Evolutionary conservation across 2,113 vertebrate genomes (phyloP).

Genomic region (Tachuris rubrigastra): DNA sequence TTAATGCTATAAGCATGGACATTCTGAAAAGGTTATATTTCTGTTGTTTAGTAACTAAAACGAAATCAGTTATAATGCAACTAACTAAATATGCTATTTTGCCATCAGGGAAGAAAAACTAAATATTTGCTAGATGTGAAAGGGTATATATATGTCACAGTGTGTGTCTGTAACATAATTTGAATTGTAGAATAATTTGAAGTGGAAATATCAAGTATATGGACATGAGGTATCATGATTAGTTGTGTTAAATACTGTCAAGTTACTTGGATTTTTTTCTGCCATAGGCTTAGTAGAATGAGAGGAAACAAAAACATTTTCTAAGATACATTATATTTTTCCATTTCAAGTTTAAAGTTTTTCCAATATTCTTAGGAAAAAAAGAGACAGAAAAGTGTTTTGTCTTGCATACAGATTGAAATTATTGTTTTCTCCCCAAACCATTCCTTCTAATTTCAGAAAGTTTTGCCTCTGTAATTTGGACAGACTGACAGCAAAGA

Average conservation of each 20-base stretch:
- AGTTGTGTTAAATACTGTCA: neutral
- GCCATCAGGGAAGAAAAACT: neutral
- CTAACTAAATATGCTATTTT: neutral
- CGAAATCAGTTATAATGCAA: neutral
- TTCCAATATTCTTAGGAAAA: neutral
- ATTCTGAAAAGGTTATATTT: neutral
- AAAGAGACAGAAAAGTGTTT: neutral
- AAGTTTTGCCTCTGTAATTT: conserved; percentile 7
- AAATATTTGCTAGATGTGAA: neutral
- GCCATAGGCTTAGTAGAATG: neutral
- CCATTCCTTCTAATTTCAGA: neutral
- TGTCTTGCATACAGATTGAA: neutral
- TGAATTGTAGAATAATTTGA: neutral
- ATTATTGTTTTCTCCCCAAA: neutral
- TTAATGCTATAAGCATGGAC: neutral
- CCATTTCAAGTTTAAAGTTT: neutral
- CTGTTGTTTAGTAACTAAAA: neutral
- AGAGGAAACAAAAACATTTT: neutral
- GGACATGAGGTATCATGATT: neutral
- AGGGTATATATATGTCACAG: neutral
- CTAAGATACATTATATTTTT: neutral
- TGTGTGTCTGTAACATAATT: neutral
- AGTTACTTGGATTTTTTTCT: neutral
- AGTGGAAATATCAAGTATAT: neutral
- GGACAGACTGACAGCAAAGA: neutral